phyloP scores from a whole-genome alignment of 2,113 vertebrate genomes.

The Aspidoscelis tigris region DNA sequence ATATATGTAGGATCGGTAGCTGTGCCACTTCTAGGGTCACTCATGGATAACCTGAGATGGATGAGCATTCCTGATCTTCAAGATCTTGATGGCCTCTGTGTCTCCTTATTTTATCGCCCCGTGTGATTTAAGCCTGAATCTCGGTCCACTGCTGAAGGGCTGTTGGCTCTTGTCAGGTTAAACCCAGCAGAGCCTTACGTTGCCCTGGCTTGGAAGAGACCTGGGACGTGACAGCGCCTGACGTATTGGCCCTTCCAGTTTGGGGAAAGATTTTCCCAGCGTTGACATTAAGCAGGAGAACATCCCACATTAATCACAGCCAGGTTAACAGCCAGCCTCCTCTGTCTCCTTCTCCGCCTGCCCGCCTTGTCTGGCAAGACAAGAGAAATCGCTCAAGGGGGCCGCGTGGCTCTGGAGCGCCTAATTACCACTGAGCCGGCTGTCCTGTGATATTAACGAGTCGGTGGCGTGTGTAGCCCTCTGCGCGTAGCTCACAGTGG shows the following conservation, averaged over 20 bases:
- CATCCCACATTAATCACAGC: conserved; percentile 18
- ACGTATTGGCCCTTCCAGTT: background rate
- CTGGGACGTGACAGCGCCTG: background rate
- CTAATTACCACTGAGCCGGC: conserved; percentile 26
- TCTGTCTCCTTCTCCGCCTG: conserved; percentile 7
- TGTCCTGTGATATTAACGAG: conserved; percentile 29
- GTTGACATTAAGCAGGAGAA: background rate
- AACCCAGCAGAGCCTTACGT: background rate
- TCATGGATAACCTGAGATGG: background rate
- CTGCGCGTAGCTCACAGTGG: background rate
- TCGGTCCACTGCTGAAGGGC: background rate
- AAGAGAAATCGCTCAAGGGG: conserved; percentile 32
- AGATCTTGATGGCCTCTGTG: background rate
- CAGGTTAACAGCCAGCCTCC: background rate
- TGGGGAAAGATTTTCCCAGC: background rate
- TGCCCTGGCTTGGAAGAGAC: background rate
- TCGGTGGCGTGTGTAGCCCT: background rate
- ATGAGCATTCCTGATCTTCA: background rate
- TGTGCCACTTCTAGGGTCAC: too few species aligned
- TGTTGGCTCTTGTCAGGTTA: background rate
- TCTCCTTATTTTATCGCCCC: background rate
- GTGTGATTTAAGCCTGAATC: background rate
- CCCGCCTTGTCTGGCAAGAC: conserved; percentile 16
- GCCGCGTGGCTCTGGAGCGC: conserved; percentile 24
- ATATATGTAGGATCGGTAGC: background rate